Conservation (phyloP, 2,888 invertebrate genomes). For the Toxonevra muliebris region DNA sequence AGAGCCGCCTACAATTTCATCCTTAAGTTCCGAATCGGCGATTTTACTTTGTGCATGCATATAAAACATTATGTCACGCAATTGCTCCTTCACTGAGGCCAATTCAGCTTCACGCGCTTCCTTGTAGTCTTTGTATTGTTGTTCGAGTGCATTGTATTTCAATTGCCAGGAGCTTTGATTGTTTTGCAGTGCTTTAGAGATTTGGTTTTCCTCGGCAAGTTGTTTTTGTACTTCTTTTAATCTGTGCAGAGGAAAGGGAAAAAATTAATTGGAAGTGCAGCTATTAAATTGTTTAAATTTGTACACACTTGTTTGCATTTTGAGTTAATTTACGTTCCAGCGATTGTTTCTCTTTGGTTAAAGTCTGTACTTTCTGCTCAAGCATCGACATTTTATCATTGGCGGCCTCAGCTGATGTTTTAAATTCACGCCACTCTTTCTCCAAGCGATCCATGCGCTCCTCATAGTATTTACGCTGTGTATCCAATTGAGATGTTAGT, state of each 20-base stretch:
- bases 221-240: slow-evolving; percentile 75
- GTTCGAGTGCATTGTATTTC: slow-evolving; percentile 70
- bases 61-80: slow-evolving; percentile 96
- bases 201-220: slow-evolving; percentile 83
- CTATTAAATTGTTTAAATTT: not conserved
- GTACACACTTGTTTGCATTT: slow-evolving; percentile 70
- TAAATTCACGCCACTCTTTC: slow-evolving; percentile 70
- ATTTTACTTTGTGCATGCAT: slow-evolving; percentile 80
- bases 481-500: slow-evolving; percentile 93
- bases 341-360: slow-evolving; percentile 73
- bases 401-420: slow-evolving; percentile 67
- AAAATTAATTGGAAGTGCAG: not conserved
- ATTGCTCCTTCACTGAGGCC: slow-evolving; percentile 87
- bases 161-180: slow-evolving; percentile 81
- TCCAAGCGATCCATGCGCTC: slow-evolving; percentile 74
- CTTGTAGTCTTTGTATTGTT: slow-evolving; percentile 67
- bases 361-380: slow-evolving; percentile 67
- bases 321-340: slow-evolving; percentile 77
- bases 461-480: slow-evolving; percentile 92
- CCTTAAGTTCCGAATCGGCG: slow-evolving; percentile 60
- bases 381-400: slow-evolving; percentile 66
- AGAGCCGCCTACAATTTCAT: slow-evolving; percentile 58
- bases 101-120: slow-evolving; percentile 76
- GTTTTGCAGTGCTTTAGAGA: slow-evolving; percentile 79
- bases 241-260: slow-evolving; percentile 57